Evolutionary conservation across 2,113 vertebrate species (phyloP).

Genomic region (Tursiops truncatus): DNA sequence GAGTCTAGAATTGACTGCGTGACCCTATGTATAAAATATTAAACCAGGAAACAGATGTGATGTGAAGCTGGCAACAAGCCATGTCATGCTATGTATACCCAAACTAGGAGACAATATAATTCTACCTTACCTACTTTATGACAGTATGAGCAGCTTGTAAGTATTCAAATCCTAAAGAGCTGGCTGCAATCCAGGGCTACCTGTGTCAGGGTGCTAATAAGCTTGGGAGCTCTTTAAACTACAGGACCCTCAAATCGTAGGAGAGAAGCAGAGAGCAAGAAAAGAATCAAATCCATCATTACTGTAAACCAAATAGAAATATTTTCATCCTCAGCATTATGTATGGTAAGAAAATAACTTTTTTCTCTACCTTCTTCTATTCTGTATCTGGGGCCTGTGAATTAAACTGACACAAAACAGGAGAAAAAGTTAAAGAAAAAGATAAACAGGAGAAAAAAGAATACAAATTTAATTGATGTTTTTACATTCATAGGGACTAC

Average conservation of each 20-base stretch:
- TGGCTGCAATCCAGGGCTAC: neutral
- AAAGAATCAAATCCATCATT: neutral
- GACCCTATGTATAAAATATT: neutral
- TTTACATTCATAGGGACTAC: neutral
- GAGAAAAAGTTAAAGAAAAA: too few relatives aligned
- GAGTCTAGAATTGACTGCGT: neutral
- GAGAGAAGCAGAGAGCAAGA: neutral
- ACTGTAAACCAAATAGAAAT: neutral
- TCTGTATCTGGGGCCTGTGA: neutral
- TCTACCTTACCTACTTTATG: neutral
- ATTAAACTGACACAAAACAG: slow-evolving; percentile 8
- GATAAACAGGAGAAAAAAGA: neutral
- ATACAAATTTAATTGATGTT: neutral
- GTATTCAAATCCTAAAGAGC: neutral
- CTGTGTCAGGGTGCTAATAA: neutral
- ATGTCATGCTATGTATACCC: neutral
- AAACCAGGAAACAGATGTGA: neutral
- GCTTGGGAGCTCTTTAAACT: neutral
- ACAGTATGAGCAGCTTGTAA: neutral
- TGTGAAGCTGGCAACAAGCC: neutral
- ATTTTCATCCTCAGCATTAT: neutral
- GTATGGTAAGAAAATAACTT: neutral
- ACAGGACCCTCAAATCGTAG: neutral
- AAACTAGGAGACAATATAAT: neutral
- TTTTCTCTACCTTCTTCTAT: neutral